Evolutionary conservation across 2,888 invertebrate genomes (phyloP).

Genomic region (Hydriomena furcata): DNA sequence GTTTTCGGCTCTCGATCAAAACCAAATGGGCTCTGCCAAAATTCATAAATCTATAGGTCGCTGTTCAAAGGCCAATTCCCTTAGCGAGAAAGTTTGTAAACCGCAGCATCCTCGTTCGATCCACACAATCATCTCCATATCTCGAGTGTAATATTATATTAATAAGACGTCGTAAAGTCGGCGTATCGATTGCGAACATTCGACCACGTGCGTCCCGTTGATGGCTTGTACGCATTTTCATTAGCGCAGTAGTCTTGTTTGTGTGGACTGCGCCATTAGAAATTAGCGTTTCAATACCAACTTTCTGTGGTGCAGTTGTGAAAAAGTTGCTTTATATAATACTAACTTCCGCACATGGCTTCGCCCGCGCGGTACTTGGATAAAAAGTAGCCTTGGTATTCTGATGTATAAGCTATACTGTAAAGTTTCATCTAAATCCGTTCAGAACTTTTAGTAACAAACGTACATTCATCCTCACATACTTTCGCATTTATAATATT

Average conservation of each 20-base stretch:
- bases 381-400: too few species aligned
- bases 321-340: too few species aligned
- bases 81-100: conserved; percentile 17
- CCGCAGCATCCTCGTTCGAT: conserved; percentile 16
- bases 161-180: conserved; percentile 38
- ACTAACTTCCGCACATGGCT: too few species aligned
- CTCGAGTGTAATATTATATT: conserved; percentile 24
- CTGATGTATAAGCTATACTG: too few species aligned
- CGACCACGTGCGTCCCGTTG: conserved; percentile 39
- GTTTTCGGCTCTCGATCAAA: too few species aligned
- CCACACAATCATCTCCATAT: conserved; percentile 14
- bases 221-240: conserved; percentile 49
- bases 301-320: not conserved
- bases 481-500: too few species aligned
- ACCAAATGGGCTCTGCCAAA: not conserved
- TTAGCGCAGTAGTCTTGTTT: conserved; percentile 41
- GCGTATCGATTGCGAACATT: conserved; percentile 43
- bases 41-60: not conserved
- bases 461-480: too few species aligned
- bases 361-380: too few species aligned
- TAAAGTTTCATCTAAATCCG: too few species aligned
- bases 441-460: too few species aligned
- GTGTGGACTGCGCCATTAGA: conserved; percentile 14
- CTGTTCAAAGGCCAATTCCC: not conserved
- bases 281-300: conserved; percentile 4